These are phyloP conservation scores for Tenthredo notha DNA, from an alignment of 2,888 invertebrate species.

Conservation along the genomic window DNA sequence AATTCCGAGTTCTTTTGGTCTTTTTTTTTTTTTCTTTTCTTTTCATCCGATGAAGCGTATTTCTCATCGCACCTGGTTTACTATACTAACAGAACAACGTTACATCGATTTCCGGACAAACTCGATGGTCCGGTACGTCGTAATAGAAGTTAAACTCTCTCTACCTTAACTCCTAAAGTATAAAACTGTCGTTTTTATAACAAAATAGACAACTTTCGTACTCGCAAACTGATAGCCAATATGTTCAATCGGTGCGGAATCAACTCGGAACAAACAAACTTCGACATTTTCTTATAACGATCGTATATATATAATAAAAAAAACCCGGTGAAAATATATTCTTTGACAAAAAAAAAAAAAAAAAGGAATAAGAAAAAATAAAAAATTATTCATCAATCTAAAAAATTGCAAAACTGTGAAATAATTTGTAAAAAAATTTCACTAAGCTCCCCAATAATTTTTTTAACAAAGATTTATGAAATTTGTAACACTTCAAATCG, in stretches of 20 bases:
- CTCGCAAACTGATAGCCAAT: not conserved
- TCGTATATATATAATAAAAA: too few species aligned
- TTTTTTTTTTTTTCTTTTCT: not conserved
- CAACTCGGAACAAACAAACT: not conserved
- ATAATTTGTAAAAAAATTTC: too few species aligned
- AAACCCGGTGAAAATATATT: too few species aligned
- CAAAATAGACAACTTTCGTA: not conserved
- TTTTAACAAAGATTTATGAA: too few species aligned
- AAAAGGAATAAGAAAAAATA: too few species aligned
- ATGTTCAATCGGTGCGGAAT: not conserved
- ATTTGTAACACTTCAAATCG: too few species aligned
- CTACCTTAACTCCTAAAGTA: not conserved
- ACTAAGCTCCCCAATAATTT: too few species aligned
- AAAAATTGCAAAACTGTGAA: too few species aligned
- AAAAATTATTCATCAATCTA: too few species aligned
- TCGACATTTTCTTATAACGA: not conserved
- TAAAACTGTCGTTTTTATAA: not conserved
- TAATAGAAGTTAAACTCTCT: constrained; percentile 24
- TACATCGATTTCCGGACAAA: not conserved
- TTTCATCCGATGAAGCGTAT: too few species aligned
- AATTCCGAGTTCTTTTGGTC: too few species aligned
- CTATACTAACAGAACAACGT: not conserved
- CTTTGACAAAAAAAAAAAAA: too few species aligned
- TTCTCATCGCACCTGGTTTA: constrained; percentile 25
- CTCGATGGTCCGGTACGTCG: constrained; percentile 4